Conservation (phyloP, 2,797 vertebrate genomes). For the Dicrostonyx torquatus region DNA sequence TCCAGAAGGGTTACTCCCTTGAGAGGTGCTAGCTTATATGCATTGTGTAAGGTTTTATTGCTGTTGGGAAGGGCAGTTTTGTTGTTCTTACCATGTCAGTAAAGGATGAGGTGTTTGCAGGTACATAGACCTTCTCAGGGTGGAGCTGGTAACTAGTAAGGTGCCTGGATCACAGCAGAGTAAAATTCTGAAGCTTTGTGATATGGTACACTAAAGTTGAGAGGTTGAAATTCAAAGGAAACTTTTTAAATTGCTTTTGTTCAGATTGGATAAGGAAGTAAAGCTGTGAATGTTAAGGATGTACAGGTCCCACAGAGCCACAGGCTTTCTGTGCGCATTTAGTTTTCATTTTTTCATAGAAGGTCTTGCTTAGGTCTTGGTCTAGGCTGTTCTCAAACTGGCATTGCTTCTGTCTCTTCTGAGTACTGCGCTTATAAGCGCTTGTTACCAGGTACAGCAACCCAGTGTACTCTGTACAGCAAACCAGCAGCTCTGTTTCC, state of each 20-base stretch:
- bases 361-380: background rate
- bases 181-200: slow-evolving; percentile 38
- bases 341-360: background rate
- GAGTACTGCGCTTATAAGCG: background rate
- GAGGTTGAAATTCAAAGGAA: background rate
- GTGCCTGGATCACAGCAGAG: background rate
- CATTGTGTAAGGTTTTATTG: background rate
- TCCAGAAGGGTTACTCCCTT: slow-evolving; percentile 24
- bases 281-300: background rate
- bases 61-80: background rate
- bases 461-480: background rate
- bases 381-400: background rate
- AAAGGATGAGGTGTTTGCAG: background rate
- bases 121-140: background rate
- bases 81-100: background rate
- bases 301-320: background rate
- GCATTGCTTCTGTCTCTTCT: background rate
- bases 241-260: background rate
- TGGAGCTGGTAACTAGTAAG: background rate
- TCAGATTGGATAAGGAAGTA: background rate
- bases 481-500: background rate
- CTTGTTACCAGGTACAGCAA: background rate
- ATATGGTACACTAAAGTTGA: background rate
- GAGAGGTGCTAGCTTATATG: background rate
- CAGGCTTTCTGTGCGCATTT: background rate